Evolutionary conservation across 1,140 invertebrate species (phyloP), one percentile per base, ranked within the genome.

Genomic region (Aethina tumida): DNA sequence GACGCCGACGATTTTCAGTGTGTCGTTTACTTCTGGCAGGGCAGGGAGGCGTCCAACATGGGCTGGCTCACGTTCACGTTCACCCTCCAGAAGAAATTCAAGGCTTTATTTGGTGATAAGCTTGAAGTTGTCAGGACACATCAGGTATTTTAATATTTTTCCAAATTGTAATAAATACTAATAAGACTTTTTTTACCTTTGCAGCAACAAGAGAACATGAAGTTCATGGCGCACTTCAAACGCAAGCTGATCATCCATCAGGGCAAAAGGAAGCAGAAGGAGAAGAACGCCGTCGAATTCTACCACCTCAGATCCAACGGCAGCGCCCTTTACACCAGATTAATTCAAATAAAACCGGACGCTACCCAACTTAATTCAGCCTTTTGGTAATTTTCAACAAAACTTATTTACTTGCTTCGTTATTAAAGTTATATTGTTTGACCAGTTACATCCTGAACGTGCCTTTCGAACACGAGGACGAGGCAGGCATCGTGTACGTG

Each of bases 11-110:
- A 95, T 59, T 91, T 86, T 49, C 87, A 96, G 55, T 97, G 90
- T 67, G 89, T 96, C 20, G 94, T 98, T 5, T 99, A 99, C 62
- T 99, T 99, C 66, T 99, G 96, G 96, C 96, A 99, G 70, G 93
- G 94, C 1, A 67, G 96, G 44, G 83, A 96, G 56, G 94, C 96
- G 2, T 83, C 85, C 27, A 99, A 99, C 65, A 98, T 98, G 93
- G 96, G 95, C 13, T 99, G 95, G 95, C 71, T 99, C 0, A 97
- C 92, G 5, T 99, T 99, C 65, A 99, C 95, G 1, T 99, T 99
- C 66, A 89, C 86, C 49, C 72, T 98, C 35, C 91, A 97, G 66
- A 93, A 97, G 58, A 97, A 96, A 66, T 99, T 99, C 68, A 95
- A 98, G 65, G 75, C 81, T 12, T 70, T 97, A 39, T 98, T 96